These are phyloP conservation scores for Cephus rjabovi DNA, from an alignment of 2,888 invertebrate genomes.

Conservation along the genomic window DNA sequence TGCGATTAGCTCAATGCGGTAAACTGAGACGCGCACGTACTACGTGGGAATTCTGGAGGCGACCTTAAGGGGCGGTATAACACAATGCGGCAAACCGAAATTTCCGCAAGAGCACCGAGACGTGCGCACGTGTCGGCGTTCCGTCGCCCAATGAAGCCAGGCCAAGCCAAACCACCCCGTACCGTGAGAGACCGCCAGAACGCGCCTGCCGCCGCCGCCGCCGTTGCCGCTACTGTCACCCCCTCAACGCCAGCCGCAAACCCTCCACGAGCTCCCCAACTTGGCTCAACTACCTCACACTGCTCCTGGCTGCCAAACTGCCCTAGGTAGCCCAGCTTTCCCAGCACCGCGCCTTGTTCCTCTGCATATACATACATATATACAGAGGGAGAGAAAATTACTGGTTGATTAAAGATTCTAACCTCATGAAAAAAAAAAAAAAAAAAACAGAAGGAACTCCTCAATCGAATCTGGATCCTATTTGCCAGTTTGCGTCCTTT, in stretches of 20 bases:
- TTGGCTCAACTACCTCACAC: neutral
- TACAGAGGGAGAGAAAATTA: neutral
- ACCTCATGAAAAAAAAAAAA: neutral
- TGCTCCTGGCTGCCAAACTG: neutral
- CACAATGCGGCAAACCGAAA: slow-evolving; percentile 28
- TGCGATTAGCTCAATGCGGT: no score
- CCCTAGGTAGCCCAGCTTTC: slow-evolving; percentile 16
- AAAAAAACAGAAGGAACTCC: neutral
- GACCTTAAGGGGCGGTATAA: neutral
- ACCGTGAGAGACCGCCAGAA: slow-evolving; percentile 35
- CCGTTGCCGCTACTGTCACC: neutral
- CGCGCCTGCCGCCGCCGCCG: slow-evolving; percentile 24
- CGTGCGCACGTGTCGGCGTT: slow-evolving; percentile 53
- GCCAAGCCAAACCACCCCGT: slow-evolving; percentile 38
- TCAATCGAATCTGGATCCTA: neutral
- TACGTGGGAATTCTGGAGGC: no score
- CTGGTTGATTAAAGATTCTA: neutral
- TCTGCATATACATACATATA: slow-evolving; percentile 12
- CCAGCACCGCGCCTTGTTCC: slow-evolving; percentile 30
- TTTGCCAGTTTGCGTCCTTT: neutral
- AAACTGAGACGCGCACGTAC: no score
- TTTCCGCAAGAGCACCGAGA: slow-evolving; percentile 20
- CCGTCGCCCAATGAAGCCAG: slow-evolving; percentile 59
- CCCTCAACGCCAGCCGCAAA: slow-evolving; percentile 14
- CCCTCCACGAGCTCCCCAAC: neutral